Base-by-base conservation (phyloP, 2,797 vertebrate genomes). In the Sitta carolinensis region DNA sequence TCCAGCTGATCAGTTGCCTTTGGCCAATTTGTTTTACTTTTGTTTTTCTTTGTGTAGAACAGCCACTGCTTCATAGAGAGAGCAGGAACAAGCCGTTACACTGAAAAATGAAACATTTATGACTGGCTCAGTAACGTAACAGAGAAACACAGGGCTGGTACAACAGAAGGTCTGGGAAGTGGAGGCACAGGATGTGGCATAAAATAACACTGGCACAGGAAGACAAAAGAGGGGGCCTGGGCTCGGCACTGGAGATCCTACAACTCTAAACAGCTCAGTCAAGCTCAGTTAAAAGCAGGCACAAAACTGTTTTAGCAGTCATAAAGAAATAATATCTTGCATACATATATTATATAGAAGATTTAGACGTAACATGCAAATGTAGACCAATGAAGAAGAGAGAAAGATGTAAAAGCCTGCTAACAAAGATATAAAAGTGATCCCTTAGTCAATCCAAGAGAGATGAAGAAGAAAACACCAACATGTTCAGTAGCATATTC, bases 111-210 rank as follows among this genome's bases (percentile, higher is more conserved):
- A 76, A 87, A 54, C 54, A 88, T 68, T 84, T 78, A 36, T 48
- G 48, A 61, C 32, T 36, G 77, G 52, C 36, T 52, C 16, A 61
- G 64, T 54, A 57, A 78, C 0, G 1, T 5, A 73, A 16, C 0
- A 63, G 34, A 66, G 34, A 68, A 66, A 64, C 34, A 58, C 8
- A 36, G n/a, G n/a, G 27, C 13, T 58, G 11, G 20, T 38, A 21
- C 5, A 64, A 27, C 5, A 63, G 38, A 57, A 29, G 29, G 59
- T 48, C 47, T 30, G 27, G 45, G n/a, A 94, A 48, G 29, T 4
- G 14, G 16, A 79, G 43, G 36, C 9, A 32, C 5, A 27, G 36
- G 23, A 43, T 26, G 20, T 1, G 4, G 58, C 34, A 16, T 1
- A 42, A 61, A 78, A 29, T 23, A 51, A 27, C 27, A 61, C 22